phyloP scores from a whole-genome alignment of 2,113 vertebrate species.

The Brachyhypopomus occidentalis region DNA sequence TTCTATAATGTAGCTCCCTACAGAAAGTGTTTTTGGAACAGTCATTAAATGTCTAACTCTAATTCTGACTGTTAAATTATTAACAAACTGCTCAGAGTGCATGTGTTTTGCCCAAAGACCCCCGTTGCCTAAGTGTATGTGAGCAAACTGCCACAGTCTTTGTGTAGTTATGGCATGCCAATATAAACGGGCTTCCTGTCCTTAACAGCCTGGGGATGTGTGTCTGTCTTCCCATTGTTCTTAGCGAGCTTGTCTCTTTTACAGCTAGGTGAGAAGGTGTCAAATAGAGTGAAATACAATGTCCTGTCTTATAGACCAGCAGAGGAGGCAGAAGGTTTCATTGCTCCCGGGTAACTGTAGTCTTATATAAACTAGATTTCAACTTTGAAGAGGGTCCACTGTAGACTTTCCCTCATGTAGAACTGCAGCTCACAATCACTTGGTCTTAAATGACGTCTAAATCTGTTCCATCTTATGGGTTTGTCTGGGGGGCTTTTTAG shows the following conservation, averaged over 20 bases:
- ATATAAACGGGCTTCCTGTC: conserved; percentile 77
- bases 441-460: background rate
- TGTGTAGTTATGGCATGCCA: conserved; percentile 73
- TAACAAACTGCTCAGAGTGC: conserved; percentile 7
- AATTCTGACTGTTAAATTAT: background rate
- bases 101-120: conserved; percentile 29
- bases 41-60: background rate
- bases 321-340: background rate
- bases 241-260: conserved; percentile 71
- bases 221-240: conserved; percentile 69
- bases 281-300: conserved; percentile 67
- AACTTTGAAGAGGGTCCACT: background rate
- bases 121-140: conserved; percentile 64
- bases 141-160: conserved; percentile 72
- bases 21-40: background rate
- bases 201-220: conserved; percentile 72
- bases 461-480: too few relatives aligned
- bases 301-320: conserved; percentile 38
- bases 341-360: background rate
- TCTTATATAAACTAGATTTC: background rate
- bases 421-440: background rate
- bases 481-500: too few relatives aligned
- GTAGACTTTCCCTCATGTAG: background rate
- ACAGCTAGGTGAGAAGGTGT: conserved; percentile 74
- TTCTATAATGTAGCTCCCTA: background rate